These are phyloP conservation scores for Diadumene lineata DNA, from an alignment of 92 coral and sea anemone genomes.

Conservation along the genomic window DNA sequence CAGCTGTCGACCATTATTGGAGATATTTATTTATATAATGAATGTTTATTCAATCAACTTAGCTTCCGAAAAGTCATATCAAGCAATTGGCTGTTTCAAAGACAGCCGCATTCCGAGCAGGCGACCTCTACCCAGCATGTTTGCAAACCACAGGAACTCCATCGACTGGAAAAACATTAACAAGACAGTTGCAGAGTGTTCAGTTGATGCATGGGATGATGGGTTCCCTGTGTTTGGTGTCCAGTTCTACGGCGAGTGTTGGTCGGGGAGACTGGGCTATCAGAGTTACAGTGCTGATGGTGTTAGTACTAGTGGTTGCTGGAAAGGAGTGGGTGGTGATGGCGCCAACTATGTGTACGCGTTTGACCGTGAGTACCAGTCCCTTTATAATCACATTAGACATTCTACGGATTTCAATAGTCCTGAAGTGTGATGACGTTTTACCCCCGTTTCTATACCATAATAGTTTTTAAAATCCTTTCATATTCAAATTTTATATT, in stretches of 20 bases:
- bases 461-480: too few species aligned
- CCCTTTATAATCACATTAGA: too few species aligned
- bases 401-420: too few species aligned
- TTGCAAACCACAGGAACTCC: slow-evolving; percentile 44
- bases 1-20: too few species aligned
- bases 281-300: slow-evolving; percentile 55
- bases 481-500: too few species aligned
- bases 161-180: slow-evolving; percentile 69
- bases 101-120: slow-evolving; percentile 24
- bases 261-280: slow-evolving; percentile 65
- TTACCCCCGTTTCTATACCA: too few species aligned
- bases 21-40: too few species aligned
- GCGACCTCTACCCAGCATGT: slow-evolving; percentile 59
- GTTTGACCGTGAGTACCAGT: slow-evolving; percentile 43
- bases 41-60: not conserved
- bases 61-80: slow-evolving; percentile 11
- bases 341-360: slow-evolving; percentile 59
- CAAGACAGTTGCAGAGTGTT: slow-evolving; percentile 52
- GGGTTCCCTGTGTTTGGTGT: slow-evolving; percentile 66
- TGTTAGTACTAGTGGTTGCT: slow-evolving; percentile 35
- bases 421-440: too few species aligned
- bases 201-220: slow-evolving; percentile 49
- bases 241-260: slow-evolving; percentile 81
- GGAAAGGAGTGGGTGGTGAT: slow-evolving; percentile 58
- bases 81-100: slow-evolving; percentile 64